Evolutionary conservation across 1,140 invertebrate species (phyloP).

Genomic region (Atta cephalotes): DNA sequence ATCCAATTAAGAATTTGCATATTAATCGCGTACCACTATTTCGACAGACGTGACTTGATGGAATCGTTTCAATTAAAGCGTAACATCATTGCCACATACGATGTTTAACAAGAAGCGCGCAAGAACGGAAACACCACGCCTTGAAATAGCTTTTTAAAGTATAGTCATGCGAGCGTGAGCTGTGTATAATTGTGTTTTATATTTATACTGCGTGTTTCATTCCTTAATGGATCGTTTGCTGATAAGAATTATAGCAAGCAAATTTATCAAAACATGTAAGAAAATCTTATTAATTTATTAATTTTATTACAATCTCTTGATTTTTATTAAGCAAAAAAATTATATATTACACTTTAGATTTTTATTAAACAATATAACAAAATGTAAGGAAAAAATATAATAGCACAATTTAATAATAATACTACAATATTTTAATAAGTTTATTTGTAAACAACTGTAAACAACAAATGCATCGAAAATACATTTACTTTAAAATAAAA

Average conservation of each 20-base stretch:
- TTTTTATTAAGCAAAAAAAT: neutral
- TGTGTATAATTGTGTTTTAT: neutral
- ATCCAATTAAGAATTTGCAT: slow-evolving; percentile 77
- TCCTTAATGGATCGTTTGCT: neutral
- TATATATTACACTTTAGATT: neutral
- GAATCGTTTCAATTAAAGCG: slow-evolving; percentile 75
- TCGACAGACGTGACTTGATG: slow-evolving; percentile 71
- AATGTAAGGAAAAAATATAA: neutral
- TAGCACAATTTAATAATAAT: neutral
- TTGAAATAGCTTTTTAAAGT: slow-evolving; percentile 20
- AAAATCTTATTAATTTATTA: neutral
- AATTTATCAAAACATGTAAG: neutral
- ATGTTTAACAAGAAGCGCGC: slow-evolving; percentile 24
- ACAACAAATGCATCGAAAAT: neutral
- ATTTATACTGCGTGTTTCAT: slow-evolving; percentile 23
- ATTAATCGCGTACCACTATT: slow-evolving; percentile 68
- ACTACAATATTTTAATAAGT: slow-evolving; percentile 2
- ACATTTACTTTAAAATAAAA: neutral
- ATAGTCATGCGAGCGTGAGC: neutral
- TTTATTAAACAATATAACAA: slow-evolving; percentile 8
- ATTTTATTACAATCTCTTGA: neutral
- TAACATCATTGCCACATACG: slow-evolving; percentile 41
- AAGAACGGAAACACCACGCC: slow-evolving; percentile 40
- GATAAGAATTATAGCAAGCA: neutral
- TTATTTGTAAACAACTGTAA: neutral